These are phyloP conservation scores for Phalloptychus januarius DNA, from an alignment of 2,797 vertebrate species.

Conservation along the genomic window DNA sequence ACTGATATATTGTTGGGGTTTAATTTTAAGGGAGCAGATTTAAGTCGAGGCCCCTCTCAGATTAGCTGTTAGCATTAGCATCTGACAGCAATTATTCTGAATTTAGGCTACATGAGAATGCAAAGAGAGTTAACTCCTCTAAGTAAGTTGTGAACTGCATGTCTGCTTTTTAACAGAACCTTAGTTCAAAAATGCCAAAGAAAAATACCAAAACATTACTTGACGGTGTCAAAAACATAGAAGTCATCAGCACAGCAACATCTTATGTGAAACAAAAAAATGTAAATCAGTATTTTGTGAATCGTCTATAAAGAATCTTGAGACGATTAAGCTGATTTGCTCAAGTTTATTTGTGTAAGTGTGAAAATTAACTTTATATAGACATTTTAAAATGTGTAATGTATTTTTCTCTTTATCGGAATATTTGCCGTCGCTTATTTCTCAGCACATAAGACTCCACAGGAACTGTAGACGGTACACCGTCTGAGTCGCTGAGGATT, in stretches of 20 bases:
- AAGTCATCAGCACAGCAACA: background rate
- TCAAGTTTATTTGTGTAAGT: conserved; percentile 5
- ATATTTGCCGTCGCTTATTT: conserved; percentile 30
- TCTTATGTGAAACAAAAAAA: background rate
- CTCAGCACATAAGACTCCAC: background rate
- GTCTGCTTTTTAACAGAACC: background rate
- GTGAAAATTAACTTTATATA: background rate
- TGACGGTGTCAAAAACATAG: conserved; percentile 10
- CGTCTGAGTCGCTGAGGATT: conserved; percentile 44
- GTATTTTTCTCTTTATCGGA: conserved; percentile 15
- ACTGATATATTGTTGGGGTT: background rate
- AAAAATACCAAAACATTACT: background rate
- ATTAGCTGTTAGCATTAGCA: background rate
- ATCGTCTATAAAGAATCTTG: conserved; percentile 14
- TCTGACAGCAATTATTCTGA: background rate
- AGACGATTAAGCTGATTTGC: background rate
- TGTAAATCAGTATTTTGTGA: background rate
- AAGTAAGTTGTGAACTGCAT: background rate
- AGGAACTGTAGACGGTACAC: conserved; percentile 17
- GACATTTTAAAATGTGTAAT: background rate
- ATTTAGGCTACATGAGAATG: background rate
- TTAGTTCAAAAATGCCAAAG: background rate
- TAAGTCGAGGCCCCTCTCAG: background rate
- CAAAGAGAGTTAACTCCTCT: background rate
- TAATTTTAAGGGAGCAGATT: background rate